phyloP scores from a whole-genome alignment of 2,797 vertebrate genomes.

The Leptodactylus fallax region DNA sequence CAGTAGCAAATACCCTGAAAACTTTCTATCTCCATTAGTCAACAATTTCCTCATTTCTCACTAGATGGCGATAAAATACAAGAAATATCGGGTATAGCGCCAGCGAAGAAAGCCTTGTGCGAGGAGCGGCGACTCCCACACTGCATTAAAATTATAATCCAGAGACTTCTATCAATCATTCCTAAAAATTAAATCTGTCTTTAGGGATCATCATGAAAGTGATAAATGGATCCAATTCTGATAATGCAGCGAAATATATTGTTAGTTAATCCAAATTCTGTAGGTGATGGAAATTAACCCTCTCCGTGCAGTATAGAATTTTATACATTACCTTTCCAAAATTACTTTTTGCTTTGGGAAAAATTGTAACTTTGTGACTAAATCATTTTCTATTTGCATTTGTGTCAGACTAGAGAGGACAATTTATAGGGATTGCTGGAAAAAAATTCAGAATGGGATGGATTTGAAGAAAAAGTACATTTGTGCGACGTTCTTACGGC shows the following conservation, averaged over 20 bases:
- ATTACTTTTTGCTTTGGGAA: too few relatives aligned
- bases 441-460: too few relatives aligned
- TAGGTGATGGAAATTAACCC: neutral
- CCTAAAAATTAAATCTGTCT: conserved; percentile 45
- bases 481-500: too few relatives aligned
- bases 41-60: conserved; percentile 65
- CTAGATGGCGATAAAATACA: conserved; percentile 77
- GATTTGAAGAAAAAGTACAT: too few relatives aligned
- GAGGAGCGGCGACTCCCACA: neutral
- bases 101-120: neutral
- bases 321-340: too few relatives aligned
- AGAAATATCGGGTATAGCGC: conserved; percentile 66
- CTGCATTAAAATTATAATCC: conserved; percentile 17
- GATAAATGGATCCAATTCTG: conserved; percentile 27
- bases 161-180: conserved; percentile 26
- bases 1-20: neutral
- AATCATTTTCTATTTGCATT: too few relatives aligned
- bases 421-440: too few relatives aligned
- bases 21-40: neutral
- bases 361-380: too few relatives aligned
- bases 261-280: conserved; percentile 18
- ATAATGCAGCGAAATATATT: neutral
- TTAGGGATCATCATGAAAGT: conserved; percentile 45
- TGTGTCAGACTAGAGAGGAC: too few relatives aligned
- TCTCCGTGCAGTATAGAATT: too few relatives aligned